A percentile compares a stretch with the other conserved stretches of the same genome.
Evolutionary conservation across 2,797 vertebrate genomes (phyloP).

Genomic region (Sebastes iracundus): DNA sequence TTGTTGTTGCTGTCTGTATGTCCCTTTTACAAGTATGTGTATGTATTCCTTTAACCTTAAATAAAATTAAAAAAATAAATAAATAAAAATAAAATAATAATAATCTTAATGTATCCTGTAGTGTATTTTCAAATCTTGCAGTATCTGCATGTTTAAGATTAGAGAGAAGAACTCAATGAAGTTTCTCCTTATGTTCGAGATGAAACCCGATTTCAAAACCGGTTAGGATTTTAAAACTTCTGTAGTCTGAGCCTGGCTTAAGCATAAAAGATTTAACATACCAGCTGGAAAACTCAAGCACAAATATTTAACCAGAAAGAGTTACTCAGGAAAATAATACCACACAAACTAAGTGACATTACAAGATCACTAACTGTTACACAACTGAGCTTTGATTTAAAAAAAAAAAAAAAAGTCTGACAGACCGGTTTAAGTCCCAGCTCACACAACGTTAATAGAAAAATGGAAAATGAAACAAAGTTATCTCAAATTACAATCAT

Average conservation of each 20-base stretch:
- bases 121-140: not conserved
- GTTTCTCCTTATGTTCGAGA: not conserved
- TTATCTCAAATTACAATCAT: not conserved
- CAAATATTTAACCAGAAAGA: not conserved
- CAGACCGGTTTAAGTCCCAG: not conserved
- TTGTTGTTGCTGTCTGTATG: no score
- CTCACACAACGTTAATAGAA: not conserved
- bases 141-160: not conserved
- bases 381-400: not conserved
- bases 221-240: not conserved
- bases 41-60: no score
- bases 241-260: not conserved
- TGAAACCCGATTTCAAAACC: no score
- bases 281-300: not conserved
- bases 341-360: not conserved
- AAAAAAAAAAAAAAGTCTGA: not conserved
- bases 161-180: not conserved
- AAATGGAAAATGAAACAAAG: not conserved
- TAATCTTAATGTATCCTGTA: not conserved
- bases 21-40: no score
- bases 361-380: not conserved
- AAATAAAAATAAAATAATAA: no score
- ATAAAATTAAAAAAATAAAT: no score
- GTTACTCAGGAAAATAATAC: not conserved
- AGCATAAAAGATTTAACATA: not conserved